Conservation (phyloP, 2,113 vertebrate species). For the Syngnathus floridae region DNA sequence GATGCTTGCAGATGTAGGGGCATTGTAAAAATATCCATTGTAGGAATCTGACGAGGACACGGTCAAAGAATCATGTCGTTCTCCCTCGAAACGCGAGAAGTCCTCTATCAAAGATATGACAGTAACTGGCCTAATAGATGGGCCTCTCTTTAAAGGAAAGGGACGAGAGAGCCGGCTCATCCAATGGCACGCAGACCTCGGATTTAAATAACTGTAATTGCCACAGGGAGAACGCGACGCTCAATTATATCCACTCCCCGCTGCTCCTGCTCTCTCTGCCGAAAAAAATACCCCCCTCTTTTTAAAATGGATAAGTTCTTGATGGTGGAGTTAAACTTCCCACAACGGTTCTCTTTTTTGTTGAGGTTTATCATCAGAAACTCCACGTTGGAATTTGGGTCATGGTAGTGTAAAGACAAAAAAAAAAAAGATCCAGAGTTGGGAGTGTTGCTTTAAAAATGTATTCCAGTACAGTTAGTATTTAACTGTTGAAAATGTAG, state of each 20-base stretch:
- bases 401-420: not conserved
- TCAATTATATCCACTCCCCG: slow-evolving; percentile 76
- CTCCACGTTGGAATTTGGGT: not conserved
- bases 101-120: slow-evolving; percentile 48
- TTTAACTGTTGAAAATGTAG: no score
- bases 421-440: not conserved
- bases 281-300: slow-evolving; percentile 58
- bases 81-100: slow-evolving; percentile 41
- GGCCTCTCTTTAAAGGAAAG: slow-evolving; percentile 47
- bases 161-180: slow-evolving; percentile 40
- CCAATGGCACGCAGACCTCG: slow-evolving; percentile 58
- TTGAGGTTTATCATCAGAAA: not conserved
- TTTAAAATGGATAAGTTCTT: slow-evolving; percentile 60
- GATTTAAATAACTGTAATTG: slow-evolving; percentile 69
- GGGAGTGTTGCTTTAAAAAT: no score
- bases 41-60: not conserved
- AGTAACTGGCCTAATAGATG: slow-evolving; percentile 46
- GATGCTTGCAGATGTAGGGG: not conserved
- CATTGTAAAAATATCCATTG: not conserved
- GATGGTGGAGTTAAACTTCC: slow-evolving; percentile 5
- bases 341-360: not conserved
- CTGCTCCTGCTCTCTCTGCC: slow-evolving; percentile 66
- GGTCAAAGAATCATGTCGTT: slow-evolving; percentile 35
- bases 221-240: slow-evolving; percentile 72
- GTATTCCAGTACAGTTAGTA: no score